phyloP scores from a whole-genome alignment of 2,113 vertebrate genomes.

The Dasyornis broadbenti region DNA sequence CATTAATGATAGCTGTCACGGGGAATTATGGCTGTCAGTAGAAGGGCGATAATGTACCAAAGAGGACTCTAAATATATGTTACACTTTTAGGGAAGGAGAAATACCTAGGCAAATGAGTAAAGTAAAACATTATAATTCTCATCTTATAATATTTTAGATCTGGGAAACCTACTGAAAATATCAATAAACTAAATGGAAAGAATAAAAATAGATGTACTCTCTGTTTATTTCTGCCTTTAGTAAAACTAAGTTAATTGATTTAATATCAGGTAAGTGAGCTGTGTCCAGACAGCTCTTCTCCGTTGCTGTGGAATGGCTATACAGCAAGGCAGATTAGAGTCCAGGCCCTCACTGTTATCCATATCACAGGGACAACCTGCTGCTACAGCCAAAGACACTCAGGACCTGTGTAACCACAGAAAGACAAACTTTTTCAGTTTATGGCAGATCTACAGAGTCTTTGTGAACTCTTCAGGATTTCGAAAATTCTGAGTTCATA shows the following conservation, averaged over 20 bases:
- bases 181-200: not conserved
- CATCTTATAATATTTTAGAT: not conserved
- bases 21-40: not conserved
- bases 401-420: not conserved
- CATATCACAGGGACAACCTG: not conserved
- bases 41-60: not conserved
- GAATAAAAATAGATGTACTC: not conserved
- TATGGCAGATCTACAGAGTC: not conserved
- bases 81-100: not conserved
- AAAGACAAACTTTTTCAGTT: not conserved
- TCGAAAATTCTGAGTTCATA: not conserved
- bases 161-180: not conserved
- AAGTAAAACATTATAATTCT: not conserved
- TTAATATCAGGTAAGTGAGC: slow-evolving; percentile 60
- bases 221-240: not conserved
- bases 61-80: not conserved
- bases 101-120: not conserved
- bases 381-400: not conserved
- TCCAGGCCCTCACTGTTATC: not conserved
- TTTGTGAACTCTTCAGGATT: not conserved
- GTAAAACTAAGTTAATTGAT: not conserved
- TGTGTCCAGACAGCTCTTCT: slow-evolving; percentile 64
- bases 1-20: not conserved
- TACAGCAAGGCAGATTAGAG: slow-evolving; percentile 25
- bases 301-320: slow-evolving; percentile 19